Evolutionary conservation across 1,140 invertebrate species (phyloP).

Genomic region (Drosophila sp.): DNA sequence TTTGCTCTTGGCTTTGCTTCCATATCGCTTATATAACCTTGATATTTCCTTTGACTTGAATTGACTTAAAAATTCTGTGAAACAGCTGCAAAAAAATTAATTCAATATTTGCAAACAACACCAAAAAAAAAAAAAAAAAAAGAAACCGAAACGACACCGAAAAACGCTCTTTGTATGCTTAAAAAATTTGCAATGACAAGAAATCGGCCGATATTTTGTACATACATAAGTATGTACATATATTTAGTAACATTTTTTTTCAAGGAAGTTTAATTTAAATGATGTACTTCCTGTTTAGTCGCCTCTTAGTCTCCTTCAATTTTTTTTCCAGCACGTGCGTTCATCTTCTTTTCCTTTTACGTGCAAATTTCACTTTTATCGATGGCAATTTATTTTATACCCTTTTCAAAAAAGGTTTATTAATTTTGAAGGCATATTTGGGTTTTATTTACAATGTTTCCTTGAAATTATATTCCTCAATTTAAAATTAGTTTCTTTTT

Average conservation of each 20-base stretch:
- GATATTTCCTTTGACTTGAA: slow-evolving; percentile 53
- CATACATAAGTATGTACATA: not conserved
- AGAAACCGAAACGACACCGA: not conserved
- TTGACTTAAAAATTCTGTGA: slow-evolving; percentile 26
- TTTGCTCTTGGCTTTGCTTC: slow-evolving; percentile 36
- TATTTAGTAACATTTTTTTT: slow-evolving; percentile 3
- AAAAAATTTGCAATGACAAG: slow-evolving; percentile 5
- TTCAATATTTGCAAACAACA: slow-evolving; percentile 56
- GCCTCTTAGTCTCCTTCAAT: not conserved
- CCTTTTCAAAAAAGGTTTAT: not conserved
- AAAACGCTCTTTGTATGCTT: slow-evolving; percentile 13
- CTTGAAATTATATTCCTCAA: too few species aligned
- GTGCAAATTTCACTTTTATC: slow-evolving; percentile 61
- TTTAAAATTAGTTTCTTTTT: too few species aligned
- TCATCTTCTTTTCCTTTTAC: slow-evolving; percentile 48
- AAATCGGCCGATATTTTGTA: not conserved
- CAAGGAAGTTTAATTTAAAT: slow-evolving; percentile 5
- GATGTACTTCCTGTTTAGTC: slow-evolving; percentile 2
- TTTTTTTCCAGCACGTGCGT: slow-evolving; percentile 7
- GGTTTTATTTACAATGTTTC: too few species aligned
- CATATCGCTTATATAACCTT: slow-evolving; percentile 72
- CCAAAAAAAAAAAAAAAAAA: slow-evolving; percentile 16
- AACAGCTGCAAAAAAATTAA: slow-evolving; percentile 62
- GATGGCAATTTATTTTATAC: slow-evolving; percentile 26
- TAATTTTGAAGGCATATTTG: not conserved